These are phyloP conservation scores for Hirundo rustica DNA, from an alignment of 2,797 vertebrate species.

Conservation along the genomic window DNA sequence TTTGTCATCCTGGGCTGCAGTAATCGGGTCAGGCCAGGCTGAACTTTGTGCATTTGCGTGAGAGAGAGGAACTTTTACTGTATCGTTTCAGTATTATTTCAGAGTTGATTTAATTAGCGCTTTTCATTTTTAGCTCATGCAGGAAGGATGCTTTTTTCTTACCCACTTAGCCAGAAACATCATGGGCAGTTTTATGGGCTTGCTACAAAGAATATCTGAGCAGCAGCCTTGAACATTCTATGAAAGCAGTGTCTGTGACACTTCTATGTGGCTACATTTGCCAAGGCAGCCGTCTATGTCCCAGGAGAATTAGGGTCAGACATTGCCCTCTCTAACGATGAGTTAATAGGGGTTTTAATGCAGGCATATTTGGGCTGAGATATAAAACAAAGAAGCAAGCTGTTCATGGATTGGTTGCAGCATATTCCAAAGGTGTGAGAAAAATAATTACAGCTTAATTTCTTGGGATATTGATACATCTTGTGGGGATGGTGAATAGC, in stretches of 20 bases:
- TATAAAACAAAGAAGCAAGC: neutral
- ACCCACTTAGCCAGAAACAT: neutral
- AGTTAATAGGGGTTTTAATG: neutral
- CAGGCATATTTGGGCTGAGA: neutral
- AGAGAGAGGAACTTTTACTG: neutral
- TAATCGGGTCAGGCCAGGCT: neutral
- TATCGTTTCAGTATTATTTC: neutral
- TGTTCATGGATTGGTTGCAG: neutral
- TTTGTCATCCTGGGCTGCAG: neutral
- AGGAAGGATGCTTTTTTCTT: constrained; percentile 11
- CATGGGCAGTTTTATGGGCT: neutral
- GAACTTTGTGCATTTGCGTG: neutral
- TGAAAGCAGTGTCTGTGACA: neutral
- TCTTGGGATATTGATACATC: neutral
- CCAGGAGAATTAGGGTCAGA: neutral
- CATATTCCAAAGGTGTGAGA: neutral
- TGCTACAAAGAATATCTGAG: neutral
- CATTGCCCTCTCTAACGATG: neutral
- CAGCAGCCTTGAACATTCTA: neutral
- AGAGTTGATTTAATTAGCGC: constrained; percentile 16
- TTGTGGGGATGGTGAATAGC: neutral
- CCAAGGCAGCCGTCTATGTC: neutral
- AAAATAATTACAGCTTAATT: neutral
- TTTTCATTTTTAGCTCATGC: constrained; percentile 18
- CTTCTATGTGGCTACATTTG: neutral